Conservation (phyloP, 2,888 invertebrate species). For the Drosophila anomelani region DNA sequence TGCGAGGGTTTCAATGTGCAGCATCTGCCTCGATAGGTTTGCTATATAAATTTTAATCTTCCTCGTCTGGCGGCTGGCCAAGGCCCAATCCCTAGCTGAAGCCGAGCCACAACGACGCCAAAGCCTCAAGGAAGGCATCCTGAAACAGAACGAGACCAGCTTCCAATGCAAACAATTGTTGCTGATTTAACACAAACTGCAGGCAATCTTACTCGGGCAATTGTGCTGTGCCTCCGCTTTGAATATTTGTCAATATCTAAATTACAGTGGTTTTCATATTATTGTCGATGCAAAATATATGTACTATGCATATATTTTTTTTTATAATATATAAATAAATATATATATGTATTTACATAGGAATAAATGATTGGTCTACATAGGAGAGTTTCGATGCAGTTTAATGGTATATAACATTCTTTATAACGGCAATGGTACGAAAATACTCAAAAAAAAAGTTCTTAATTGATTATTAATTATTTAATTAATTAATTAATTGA, state of each 20-base stretch:
- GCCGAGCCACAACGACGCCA: constrained; percentile 40
- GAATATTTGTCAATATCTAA: constrained; percentile 70
- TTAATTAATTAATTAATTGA: too few species aligned
- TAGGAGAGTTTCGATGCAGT: not conserved
- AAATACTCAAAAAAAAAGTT: not conserved
- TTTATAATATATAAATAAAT: not conserved
- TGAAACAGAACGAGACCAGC: constrained; percentile 56
- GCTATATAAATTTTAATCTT: constrained; percentile 76
- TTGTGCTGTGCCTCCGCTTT: constrained; percentile 42
- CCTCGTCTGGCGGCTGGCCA: constrained; percentile 68
- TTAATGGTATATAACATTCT: not conserved
- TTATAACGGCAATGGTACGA: not conserved
- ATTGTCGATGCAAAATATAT: not conserved
- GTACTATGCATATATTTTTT: not conserved
- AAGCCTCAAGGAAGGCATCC: constrained; percentile 26
- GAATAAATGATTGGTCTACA: not conserved
- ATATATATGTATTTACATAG: not conserved
- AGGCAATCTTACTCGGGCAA: constrained; percentile 62
- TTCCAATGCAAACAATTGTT: constrained; percentile 69
- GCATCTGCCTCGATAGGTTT: constrained; percentile 56
- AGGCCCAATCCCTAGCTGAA: constrained; percentile 32
- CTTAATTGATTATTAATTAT: not conserved
- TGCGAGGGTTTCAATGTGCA: constrained; percentile 31
- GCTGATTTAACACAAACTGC: constrained; percentile 76
- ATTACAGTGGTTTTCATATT: constrained; percentile 14